Base-by-base conservation (phyloP, 2,113 vertebrate genomes). In the Polypterus senegalus region DNA sequence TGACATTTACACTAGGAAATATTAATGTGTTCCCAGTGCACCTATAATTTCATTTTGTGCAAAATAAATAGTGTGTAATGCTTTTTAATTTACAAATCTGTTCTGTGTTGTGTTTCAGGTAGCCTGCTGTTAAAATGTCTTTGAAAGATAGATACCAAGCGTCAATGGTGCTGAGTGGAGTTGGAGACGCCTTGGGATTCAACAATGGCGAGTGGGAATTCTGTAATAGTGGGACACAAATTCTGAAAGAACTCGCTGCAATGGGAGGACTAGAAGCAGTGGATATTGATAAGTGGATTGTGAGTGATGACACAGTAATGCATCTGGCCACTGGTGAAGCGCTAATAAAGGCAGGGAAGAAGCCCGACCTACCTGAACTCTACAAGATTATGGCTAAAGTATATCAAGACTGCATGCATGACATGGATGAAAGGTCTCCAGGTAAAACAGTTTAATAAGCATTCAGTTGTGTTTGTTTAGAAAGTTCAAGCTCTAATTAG, bases 241-340 rank as follows among this genome's bases (percentile, higher is more conserved):
- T 92, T 66, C 88, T 89, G 67, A 61, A 5, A 43, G 72, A 86
- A 70, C 62, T 92, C 69, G 73, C 68, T 0, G 4, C 73, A 63
- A 71, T 74, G 69, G 89, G 89, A 0, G 89, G 88, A 4, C 59
- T 90, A 3, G 57, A 60, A 3, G 72, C 80, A 47, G 8, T 90
- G 9, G 68, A 78, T 2, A 74, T 83, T 47, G 61, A 47, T 0
- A 61, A 52, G 0, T 89, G 86, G 85, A 79, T 46, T 5, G 82
- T 90, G 60, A 92, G 87, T 0, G 87, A 90, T 46, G 87, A 92
- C n/a, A 92, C 89, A 0, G 76, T 92, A 53, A 92, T 92, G 88
- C 89, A 91, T 65, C 64, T 92, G 70, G 89, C 89, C n/a, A 92
- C 89, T 0, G 87, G 86, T 0, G 84, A 90, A 61, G 89, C 89